phyloP scores from a whole-genome alignment of 1,140 invertebrate species.

The Phortica variegata region DNA sequence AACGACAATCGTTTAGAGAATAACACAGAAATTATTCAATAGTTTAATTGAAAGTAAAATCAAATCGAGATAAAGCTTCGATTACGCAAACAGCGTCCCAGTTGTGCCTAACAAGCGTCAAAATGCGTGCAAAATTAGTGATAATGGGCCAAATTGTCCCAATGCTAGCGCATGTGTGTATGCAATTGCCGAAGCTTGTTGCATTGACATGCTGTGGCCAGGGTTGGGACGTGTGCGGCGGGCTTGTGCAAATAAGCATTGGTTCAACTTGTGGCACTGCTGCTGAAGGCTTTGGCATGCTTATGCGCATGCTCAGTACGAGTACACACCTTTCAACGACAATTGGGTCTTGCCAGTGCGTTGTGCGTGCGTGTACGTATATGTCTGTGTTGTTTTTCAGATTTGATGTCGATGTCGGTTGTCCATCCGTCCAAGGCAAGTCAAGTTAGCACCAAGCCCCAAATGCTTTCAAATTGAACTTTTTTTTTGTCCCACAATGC shows the following conservation, averaged over 20 bases:
- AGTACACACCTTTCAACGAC: conserved; percentile 50
- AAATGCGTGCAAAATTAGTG: conserved; percentile 45
- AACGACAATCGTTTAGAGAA: no score
- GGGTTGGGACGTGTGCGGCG: conserved; percentile 13
- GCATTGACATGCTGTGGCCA: conserved; percentile 5
- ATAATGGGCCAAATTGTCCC: conserved; percentile 52
- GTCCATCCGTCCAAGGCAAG: conserved; percentile 26
- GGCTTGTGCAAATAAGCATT: conserved; percentile 19
- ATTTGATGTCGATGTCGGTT: conserved; percentile 31
- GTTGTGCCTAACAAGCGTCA: conserved; percentile 39
- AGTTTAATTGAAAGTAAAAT: conserved; percentile 51
- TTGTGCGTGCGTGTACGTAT: conserved; percentile 46
- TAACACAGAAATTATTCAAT: conserved; percentile 48
- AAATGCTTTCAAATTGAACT: conserved; percentile 49
- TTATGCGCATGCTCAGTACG: neutral
- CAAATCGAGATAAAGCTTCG: conserved; percentile 47
- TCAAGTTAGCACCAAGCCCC: no score
- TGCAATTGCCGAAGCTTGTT: conserved; percentile 12
- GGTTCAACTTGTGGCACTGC: conserved; percentile 47
- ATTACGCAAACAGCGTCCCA: conserved; percentile 40
- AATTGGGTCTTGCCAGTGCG: conserved; percentile 13
- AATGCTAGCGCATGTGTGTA: conserved; percentile 31
- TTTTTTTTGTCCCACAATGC: conserved; percentile 37
- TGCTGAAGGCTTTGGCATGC: conserved; percentile 12
- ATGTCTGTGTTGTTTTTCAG: conserved; percentile 12